Percentiles rank a stretch among this genome's conserved stretches.
Evolutionary conservation across 2,888 invertebrate species (phyloP).

Genomic region (Trypoxylon attenuatum): DNA sequence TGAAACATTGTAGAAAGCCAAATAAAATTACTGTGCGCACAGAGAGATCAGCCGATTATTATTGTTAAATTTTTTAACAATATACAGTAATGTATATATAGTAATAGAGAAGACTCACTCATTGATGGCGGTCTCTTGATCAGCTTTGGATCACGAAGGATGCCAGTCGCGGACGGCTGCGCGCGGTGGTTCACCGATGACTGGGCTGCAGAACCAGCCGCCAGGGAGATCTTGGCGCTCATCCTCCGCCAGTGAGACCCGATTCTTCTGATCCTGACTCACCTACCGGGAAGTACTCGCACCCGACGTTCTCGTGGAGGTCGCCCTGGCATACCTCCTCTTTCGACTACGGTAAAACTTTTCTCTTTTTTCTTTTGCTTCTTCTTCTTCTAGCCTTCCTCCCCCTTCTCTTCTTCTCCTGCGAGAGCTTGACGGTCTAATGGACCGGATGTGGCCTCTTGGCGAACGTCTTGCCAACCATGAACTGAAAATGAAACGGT

Average conservation of each 20-base stretch:
- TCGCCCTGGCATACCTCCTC: conserved; percentile 38
- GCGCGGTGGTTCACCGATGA: conserved; percentile 62
- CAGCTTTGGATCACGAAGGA: conserved; percentile 42
- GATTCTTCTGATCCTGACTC: conserved; percentile 61
- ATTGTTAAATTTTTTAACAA: no score
- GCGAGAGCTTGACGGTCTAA: no score
- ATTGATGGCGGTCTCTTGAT: conserved; percentile 49
- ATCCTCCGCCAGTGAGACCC: conserved; percentile 52
- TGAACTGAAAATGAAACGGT: no score
- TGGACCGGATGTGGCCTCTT: no score
- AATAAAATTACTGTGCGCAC: no score
- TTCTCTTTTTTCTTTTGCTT: conserved; percentile 3
- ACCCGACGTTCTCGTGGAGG: no score
- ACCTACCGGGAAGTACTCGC: conserved; percentile 66
- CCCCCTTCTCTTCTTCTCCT: no score
- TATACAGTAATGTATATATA: no score
- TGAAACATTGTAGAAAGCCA: no score
- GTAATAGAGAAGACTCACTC: conserved; percentile 41
- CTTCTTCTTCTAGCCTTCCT: no score
- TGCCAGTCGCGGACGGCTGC: conserved; percentile 42
- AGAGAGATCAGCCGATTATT: no score
- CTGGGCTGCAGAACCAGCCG: conserved; percentile 54
- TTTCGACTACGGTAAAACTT: conserved; percentile 25
- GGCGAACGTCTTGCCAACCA: no score
- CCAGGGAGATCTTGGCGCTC: conserved; percentile 66